phyloP scores from a whole-genome alignment of 2,113 vertebrate species.

The Macheiramphus alcinus region DNA sequence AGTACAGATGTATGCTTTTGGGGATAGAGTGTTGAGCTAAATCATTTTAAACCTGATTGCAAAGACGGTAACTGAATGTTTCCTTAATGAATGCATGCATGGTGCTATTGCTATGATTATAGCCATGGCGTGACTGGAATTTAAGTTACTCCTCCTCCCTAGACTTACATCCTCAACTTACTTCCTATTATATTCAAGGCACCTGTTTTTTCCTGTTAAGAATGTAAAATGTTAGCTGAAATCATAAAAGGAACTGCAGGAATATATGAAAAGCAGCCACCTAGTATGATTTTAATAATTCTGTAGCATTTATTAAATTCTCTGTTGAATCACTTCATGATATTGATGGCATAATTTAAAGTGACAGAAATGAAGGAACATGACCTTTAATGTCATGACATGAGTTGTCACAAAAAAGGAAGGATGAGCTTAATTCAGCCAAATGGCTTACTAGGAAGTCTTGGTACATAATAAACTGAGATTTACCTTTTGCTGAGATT shows the following conservation, averaged over 20 bases:
- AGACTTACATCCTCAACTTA: background rate
- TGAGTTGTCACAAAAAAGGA: background rate
- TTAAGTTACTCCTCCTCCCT: background rate
- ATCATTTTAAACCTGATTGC: slow-evolving; percentile 48
- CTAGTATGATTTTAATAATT: slow-evolving; percentile 21
- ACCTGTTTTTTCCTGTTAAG: background rate
- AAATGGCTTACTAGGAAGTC: background rate
- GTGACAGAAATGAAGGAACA: background rate
- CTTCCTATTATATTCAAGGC: slow-evolving; percentile 12
- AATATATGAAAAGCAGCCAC: background rate
- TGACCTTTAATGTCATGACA: slow-evolving; percentile 48
- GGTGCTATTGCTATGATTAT: slow-evolving; percentile 21
- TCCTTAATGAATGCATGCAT: slow-evolving; percentile 35
- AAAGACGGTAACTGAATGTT: background rate
- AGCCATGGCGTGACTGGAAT: slow-evolving; percentile 18
- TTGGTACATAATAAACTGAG: slow-evolving; percentile 13
- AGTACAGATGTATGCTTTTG: slow-evolving; percentile 16
- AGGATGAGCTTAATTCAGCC: slow-evolving; percentile 36
- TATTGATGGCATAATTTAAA: background rate
- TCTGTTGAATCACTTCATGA: background rate
- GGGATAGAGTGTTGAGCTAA: slow-evolving; percentile 34
- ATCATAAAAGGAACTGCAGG: background rate
- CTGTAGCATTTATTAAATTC: background rate
- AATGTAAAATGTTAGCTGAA: background rate
- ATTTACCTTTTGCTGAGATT: slow-evolving; percentile 29